Percentiles rank a stretch among this genome's conserved stretches.
phyloP scores from a whole-genome alignment of 2,113 vertebrate species.

The Ploceus nigricollis region DNA sequence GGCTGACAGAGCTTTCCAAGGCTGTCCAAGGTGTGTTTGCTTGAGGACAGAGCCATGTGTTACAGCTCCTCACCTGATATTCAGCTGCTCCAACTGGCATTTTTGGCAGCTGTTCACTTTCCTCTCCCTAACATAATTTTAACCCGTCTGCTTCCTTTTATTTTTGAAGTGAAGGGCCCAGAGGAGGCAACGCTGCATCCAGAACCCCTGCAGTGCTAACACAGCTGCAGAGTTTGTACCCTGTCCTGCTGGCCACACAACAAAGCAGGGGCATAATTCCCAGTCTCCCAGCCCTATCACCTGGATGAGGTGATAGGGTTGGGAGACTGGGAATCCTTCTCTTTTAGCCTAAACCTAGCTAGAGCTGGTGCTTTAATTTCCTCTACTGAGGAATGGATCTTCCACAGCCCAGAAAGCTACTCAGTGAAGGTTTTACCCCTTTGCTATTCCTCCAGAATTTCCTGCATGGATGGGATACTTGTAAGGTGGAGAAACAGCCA shows the following conservation, averaged over 20 bases:
- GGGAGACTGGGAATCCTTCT: background rate
- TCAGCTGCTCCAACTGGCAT: constrained; percentile 32
- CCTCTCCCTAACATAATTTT: background rate
- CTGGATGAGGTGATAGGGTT: background rate
- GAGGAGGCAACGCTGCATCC: background rate
- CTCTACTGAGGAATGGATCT: background rate
- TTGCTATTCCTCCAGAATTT: background rate
- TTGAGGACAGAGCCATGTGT: background rate
- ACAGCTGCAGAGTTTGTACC: background rate
- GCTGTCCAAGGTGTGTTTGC: background rate
- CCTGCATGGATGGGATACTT: background rate
- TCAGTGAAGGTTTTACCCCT: background rate
- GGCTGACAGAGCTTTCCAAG: background rate
- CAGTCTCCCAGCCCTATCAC: background rate
- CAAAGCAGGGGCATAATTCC: background rate
- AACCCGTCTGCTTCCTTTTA: background rate
- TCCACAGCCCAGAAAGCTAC: background rate
- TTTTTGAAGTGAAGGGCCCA: background rate
- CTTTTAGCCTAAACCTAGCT: background rate
- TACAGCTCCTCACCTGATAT: background rate
- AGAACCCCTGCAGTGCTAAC: background rate
- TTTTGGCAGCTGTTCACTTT: background rate
- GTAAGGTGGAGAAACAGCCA: background rate
- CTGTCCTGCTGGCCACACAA: background rate
- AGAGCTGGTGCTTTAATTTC: background rate